Conservation (phyloP, 2,113 vertebrate genomes). For the Grantiella picta region DNA sequence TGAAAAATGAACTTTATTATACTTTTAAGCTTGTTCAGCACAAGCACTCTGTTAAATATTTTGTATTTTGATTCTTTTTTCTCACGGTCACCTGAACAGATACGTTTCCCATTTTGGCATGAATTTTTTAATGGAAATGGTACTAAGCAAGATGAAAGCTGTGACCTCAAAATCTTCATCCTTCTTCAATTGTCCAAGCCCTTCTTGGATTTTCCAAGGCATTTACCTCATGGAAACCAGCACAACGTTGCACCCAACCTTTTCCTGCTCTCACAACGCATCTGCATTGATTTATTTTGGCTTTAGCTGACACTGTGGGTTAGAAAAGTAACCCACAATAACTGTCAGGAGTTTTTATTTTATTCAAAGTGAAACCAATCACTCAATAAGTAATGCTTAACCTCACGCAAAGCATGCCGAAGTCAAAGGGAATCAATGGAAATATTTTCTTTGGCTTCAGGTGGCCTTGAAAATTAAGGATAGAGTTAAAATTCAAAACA, state of each 20-base stretch:
- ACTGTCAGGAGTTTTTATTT: background rate
- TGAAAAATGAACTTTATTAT: background rate
- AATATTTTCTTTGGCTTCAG: constrained; percentile 8
- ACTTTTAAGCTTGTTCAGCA: background rate
- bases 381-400: background rate
- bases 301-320: background rate
- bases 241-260: background rate
- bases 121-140: background rate
- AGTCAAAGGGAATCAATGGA: background rate
- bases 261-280: background rate
- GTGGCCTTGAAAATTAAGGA: background rate
- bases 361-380: background rate
- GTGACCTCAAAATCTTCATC: background rate
- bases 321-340: background rate
- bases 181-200: too few relatives aligned
- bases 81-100: background rate
- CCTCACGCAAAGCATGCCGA: background rate
- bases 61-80: background rate
- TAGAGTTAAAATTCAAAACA: background rate
- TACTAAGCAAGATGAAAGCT: background rate
- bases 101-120: background rate
- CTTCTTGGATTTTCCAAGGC: background rate
- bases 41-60: background rate
- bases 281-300: background rate
- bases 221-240: background rate